Base-by-base conservation (phyloP, 2,797 vertebrate genomes). In the Parauchenoglanis punctatus region DNA sequence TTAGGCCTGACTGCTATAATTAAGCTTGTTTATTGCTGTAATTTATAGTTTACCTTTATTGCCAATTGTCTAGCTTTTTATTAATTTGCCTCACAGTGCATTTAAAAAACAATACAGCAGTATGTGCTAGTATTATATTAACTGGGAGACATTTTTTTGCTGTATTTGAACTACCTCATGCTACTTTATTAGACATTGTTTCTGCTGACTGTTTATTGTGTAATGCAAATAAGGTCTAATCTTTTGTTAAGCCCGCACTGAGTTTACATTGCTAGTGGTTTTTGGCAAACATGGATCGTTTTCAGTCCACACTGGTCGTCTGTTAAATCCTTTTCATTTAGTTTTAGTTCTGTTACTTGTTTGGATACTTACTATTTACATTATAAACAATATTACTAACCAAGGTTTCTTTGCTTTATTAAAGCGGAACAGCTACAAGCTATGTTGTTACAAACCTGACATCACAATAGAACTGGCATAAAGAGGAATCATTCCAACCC, bases 191-290 rank as follows among this genome's bases (percentile, higher is more conserved):
- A 70, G 10, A 70, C 20, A 84, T 8, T 44, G 52, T 72, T 72
- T 84, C 52, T 72, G 83, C 49, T 70, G 49, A 54, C 49, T 58
- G 46, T 67, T 72, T 84, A 72, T 72, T 58, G 52, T 23, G n/a
- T 25, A 58, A 58, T 40, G 28, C 46, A 83, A 83, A 68, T 52
- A 83, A 49, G 44, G 0, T 83, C 25, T 67, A 52, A 83, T 67
- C 63, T 83, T 83, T 35, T 15, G 18, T 83, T 70, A 56, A 13
- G 49, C 25, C 61, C 44, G 28, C 44, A 56, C 18, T 10, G n/a
- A 54, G 46, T 49, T 83, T 72, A 67, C 31, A 65, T 4, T 46
- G 23, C 54, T 28, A 20, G 17, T 35, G 49, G n/a, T 35, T 83
- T 40, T 83, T 70, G 63, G 81, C 40, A 82, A 82, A 65, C 3